These are phyloP conservation scores for Atrichornis clamosus DNA, from an alignment of 2,113 vertebrate genomes.

Conservation along the genomic window DNA sequence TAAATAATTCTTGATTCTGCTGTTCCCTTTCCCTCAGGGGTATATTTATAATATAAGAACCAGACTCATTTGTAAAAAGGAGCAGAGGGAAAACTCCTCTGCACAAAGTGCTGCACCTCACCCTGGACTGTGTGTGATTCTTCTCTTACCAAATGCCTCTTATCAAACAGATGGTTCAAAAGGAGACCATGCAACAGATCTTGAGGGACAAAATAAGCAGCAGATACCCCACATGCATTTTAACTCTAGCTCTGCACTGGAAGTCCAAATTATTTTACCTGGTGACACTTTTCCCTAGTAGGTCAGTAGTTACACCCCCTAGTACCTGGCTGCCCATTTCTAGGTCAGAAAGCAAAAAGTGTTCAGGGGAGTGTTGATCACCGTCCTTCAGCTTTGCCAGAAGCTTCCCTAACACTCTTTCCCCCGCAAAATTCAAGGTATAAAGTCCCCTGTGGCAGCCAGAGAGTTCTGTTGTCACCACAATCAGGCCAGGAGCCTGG, in stretches of 20 bases:
- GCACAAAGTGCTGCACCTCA: not conserved
- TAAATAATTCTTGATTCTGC: not conserved
- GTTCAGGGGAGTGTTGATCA: not conserved
- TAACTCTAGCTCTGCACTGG: not conserved
- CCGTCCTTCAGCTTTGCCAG: not conserved
- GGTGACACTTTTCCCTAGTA: not conserved
- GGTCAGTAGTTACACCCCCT: not conserved
- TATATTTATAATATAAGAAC: not conserved
- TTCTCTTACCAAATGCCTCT: not conserved
- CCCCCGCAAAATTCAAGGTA: not conserved
- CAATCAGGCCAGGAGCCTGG: not conserved
- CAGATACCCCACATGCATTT: not conserved
- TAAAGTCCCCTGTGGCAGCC: not conserved
- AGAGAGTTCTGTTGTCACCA: not conserved
- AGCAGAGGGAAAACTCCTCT: not conserved
- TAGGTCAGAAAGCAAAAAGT: not conserved
- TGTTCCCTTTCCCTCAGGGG: not conserved
- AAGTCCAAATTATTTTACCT: not conserved
- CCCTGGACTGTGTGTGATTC: not conserved
- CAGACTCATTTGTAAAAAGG: not conserved
- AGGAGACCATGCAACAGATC: not conserved
- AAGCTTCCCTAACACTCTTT: not conserved
- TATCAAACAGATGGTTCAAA: not conserved
- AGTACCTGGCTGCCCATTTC: not conserved
- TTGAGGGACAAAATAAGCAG: not conserved